These are phyloP conservation scores for Phoxinus dragarum DNA, from an alignment of 2,797 vertebrate genomes.

Conservation along the genomic window DNA sequence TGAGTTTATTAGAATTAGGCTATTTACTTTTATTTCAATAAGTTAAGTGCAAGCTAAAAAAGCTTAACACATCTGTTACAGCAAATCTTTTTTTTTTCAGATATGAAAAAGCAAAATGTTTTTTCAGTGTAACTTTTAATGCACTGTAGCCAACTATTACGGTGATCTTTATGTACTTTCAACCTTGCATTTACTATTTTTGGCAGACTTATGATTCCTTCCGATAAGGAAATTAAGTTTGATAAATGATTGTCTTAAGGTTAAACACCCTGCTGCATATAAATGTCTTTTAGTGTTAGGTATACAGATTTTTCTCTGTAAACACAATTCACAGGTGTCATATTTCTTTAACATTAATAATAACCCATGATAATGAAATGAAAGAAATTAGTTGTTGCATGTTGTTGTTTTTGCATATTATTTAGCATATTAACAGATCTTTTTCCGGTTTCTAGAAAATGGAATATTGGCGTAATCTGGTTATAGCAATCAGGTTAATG, in stretches of 20 bases:
- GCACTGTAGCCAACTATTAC: not conserved
- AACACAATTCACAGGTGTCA: not conserved
- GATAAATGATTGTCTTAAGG: slow-evolving; percentile 33
- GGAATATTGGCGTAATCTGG: not conserved
- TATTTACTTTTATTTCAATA: not conserved
- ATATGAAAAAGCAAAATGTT: not conserved
- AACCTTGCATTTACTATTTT: slow-evolving; percentile 10
- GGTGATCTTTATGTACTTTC: slow-evolving; percentile 30
- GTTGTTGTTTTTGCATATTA: not conserved
- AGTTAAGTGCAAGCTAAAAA: not conserved
- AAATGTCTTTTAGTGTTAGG: not conserved
- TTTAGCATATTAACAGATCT: not conserved
- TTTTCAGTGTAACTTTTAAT: not conserved
- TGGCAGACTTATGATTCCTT: slow-evolving; percentile 7
- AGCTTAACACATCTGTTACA: not conserved
- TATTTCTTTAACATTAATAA: not conserved
- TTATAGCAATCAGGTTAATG: not conserved
- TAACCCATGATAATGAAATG: not conserved
- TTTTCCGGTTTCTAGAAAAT: not conserved
- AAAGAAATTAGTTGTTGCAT: not conserved
- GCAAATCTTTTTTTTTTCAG: not conserved
- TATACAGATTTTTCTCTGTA: not conserved
- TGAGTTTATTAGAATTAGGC: not conserved
- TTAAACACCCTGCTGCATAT: slow-evolving; percentile 8
- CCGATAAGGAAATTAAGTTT: slow-evolving; percentile 44